Percentiles rank a stretch among this genome's conserved stretches.
Evolutionary conservation across 2,888 invertebrate genomes (phyloP).

Genomic region (Agonopterix arenella): DNA sequence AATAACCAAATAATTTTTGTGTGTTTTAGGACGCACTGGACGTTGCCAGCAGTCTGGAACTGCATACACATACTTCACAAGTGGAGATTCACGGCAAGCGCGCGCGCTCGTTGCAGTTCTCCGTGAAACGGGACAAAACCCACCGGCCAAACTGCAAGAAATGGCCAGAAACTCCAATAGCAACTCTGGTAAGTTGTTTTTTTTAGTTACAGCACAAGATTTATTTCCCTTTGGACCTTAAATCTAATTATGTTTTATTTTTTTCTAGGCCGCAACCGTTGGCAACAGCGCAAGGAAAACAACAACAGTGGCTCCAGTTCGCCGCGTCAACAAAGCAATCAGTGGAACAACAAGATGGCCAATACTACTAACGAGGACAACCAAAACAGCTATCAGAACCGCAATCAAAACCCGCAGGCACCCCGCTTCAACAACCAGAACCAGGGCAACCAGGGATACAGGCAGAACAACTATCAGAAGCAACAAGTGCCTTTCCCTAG

Average conservation of each 20-base stretch:
- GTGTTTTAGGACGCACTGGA: conserved; percentile 84
- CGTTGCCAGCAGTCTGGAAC: conserved; percentile 95
- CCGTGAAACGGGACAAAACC: conserved; percentile 93
- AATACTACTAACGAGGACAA: conserved; percentile 43
- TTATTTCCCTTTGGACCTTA: too few relatives aligned
- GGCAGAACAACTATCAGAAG: conserved; percentile 70
- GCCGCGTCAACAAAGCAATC: conserved; percentile 71
- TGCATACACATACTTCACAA: conserved; percentile 97
- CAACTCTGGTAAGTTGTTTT: conserved; percentile 48
- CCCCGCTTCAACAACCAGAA: conserved; percentile 72
- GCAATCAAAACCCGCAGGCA: conserved; percentile 54
- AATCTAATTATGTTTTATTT: not conserved
- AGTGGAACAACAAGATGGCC: conserved; percentile 72
- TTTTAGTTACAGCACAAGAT: too few relatives aligned
- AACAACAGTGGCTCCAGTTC: conserved; percentile 67
- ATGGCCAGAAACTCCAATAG: conserved; percentile 79
- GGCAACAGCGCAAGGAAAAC: conserved; percentile 79
- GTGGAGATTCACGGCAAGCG: conserved; percentile 93
- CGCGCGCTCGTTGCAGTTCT: conserved; percentile 94
- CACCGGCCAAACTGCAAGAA: conserved; percentile 87
- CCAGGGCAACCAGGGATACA: conserved; percentile 56
- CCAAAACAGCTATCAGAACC: conserved; percentile 52
- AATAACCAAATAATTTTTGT: not conserved
- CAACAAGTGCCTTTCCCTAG: conserved; percentile 75
- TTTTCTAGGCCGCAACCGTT: conserved; percentile 71